Evolutionary conservation across 2,113 vertebrate genomes (phyloP), one percentile per base, ranked within the genome.

Genomic region (Pelmatolapia mariae): DNA sequence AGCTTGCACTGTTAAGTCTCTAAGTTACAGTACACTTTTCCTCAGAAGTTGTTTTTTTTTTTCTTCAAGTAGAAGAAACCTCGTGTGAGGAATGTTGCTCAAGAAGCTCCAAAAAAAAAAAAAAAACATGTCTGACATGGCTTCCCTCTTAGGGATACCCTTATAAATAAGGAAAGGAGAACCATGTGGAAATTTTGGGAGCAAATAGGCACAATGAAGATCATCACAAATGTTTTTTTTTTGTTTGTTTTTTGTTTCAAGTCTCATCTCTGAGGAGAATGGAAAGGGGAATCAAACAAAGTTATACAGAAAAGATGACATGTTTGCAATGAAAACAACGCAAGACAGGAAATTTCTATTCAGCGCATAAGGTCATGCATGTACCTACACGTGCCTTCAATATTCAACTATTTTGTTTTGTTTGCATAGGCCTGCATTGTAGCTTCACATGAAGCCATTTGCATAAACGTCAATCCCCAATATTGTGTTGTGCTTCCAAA

Each of bases 151-250:
- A 40, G 91, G 93, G 88, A 92, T 87, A 38, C 59, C 78, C 88
- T 91, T 89, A 93, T 91, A 94, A 94, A 92, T 95, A 91, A 93
- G 92, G 87, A 93, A 31, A 88, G 87, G 79, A 91, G 89, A 93
- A 94, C 95, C 92, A 95, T 91, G 94, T 92, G 59, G 91, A 81
- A 3, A 54, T 90, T 93, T 88, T 36, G 86, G 76, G 87, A 93
- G 93, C 91, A 94, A 95, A 95, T 91, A 90, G 92, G 91, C 80
- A 91, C 81, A 89, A 91, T 87, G 88, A 89, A 91, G 92, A 91
- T 86, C 89, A 94, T 88, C 86, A 91, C 82, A 92, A 94, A 87
- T 88, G 82, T 1, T 66, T 66, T 66, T 33, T 13, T 66, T 10
- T 10, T 63, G 36, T 66, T 66, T 38, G 61, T 22, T 57, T 89